Evolutionary conservation across 2,888 invertebrate species (phyloP), one percentile per base, ranked within the genome.

Genomic region (Parapristionchus giblindavisi): DNA sequence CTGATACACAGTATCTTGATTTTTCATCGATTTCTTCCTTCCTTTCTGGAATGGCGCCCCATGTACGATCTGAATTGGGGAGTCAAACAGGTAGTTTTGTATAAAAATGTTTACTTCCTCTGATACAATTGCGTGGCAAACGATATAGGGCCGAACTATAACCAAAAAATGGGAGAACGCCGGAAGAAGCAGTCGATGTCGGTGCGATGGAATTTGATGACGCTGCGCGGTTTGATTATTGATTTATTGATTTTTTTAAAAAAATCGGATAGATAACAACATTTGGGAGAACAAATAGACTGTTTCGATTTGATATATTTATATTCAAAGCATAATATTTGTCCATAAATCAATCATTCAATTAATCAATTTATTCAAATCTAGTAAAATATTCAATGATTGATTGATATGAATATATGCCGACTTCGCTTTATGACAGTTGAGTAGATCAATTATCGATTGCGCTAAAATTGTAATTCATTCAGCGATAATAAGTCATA

Each of bases 51-150:
- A 29, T 65, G 63, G 63, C 40, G 63, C 8, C 63, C 63, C 4
- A 65, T 43, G 17, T 65, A 65, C 63, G 43, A 29, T 6, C 29
- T 65, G 29, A 65, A 65, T 14, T 65, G 63, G 63, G 63, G 63
- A 5, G 63, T 65, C 43, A 65, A 65, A 43, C 40, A 65, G 43
- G 63, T 65, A 32, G 43, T 8, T 17, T 32, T n/a, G n/a, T n/a
- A n/a, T n/a, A n/a, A n/a, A n/a, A n/a, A n/a, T n/a, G n/a, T n/a
- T n/a, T n/a, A n/a, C 54, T 27, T 1, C 54, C 27, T 27, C 32
- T 11, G 51, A 51, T 3, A 24, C 51, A 51, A 51, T 36, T 61
- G n/a, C 63, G 43, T 40, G 63, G 40, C 21, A 43, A 65, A 21
- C 63, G 63, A 5, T 40, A 65, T 24, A 21, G 43, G 29, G 40